Evolutionary conservation across 2,113 vertebrate species (phyloP).

Genomic region (Eolophus roseicapilla): DNA sequence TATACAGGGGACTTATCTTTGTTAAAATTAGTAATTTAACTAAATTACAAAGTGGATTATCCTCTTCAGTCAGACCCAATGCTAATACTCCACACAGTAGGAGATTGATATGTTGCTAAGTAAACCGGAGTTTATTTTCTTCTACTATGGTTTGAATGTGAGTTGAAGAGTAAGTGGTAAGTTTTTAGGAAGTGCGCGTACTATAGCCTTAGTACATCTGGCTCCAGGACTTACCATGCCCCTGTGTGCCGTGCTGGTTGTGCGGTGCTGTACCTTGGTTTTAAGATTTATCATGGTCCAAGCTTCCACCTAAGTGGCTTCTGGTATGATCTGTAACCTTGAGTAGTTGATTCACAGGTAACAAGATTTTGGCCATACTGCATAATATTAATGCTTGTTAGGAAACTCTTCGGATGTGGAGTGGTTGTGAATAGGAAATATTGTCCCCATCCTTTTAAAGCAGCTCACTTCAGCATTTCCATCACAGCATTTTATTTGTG

Average conservation of each 20-base stretch:
- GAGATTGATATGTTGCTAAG: slow-evolving; percentile 56
- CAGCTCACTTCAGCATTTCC: background rate
- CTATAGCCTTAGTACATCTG: background rate
- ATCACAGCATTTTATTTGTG: background rate
- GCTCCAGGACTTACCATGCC: background rate
- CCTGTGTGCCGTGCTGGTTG: accelerated
- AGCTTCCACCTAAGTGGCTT: background rate
- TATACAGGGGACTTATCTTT: slow-evolving; percentile 65
- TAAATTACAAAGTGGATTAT: slow-evolving; percentile 75
- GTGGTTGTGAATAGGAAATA: background rate
- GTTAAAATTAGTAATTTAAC: slow-evolving; percentile 74
- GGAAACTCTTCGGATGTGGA: background rate
- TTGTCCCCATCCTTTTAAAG: background rate
- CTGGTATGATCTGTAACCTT: background rate
- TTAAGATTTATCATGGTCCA: background rate
- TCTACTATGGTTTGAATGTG: background rate
- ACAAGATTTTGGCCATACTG: background rate
- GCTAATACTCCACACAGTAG: slow-evolving; percentile 64
- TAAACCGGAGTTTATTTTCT: slow-evolving; percentile 63
- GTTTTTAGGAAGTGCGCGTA: background rate
- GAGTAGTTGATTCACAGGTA: background rate
- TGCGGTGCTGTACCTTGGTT: accelerated
- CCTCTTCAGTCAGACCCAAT: slow-evolving; percentile 38
- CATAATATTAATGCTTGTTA: background rate
- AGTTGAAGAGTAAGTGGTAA: slow-evolving; percentile 8